Evolutionary conservation across 2,888 invertebrate genomes (phyloP).

Genomic region (Nipponacmea schrenckii): DNA sequence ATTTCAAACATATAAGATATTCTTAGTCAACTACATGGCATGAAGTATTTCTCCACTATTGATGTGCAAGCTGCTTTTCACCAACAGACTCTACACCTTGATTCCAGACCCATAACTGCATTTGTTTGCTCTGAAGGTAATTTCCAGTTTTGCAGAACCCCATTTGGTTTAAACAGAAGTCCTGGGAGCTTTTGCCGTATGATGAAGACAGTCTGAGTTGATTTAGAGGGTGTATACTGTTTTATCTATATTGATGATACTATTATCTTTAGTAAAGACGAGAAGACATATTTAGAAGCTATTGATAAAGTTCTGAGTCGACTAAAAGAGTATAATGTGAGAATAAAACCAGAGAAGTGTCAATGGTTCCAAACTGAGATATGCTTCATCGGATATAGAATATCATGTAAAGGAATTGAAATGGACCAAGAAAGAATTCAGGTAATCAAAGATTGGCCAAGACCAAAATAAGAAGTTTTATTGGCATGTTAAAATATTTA

Average conservation of each 20-base stretch:
- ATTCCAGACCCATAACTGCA: background rate
- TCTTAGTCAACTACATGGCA: background rate
- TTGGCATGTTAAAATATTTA: background rate
- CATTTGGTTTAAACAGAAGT: background rate
- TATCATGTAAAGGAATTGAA: background rate
- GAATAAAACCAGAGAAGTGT: background rate
- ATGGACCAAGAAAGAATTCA: background rate
- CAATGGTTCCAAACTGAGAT: background rate
- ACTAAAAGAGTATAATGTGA: background rate
- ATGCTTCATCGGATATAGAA: background rate
- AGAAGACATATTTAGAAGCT: background rate
- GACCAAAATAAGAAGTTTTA: background rate
- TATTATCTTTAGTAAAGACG: background rate
- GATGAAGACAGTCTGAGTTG: background rate
- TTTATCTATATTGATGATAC: background rate
- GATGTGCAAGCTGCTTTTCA: background rate
- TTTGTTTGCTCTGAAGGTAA: background rate
- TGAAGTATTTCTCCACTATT: background rate
- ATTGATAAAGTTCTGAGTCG: background rate
- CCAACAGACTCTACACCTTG: background rate
- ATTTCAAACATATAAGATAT: background rate
- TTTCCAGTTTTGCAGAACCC: background rate
- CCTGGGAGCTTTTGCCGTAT: background rate
- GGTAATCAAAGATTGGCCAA: background rate
- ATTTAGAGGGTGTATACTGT: background rate